phyloP scores from a whole-genome alignment of 2,113 vertebrate genomes.

The Leptocoma aspasia region DNA sequence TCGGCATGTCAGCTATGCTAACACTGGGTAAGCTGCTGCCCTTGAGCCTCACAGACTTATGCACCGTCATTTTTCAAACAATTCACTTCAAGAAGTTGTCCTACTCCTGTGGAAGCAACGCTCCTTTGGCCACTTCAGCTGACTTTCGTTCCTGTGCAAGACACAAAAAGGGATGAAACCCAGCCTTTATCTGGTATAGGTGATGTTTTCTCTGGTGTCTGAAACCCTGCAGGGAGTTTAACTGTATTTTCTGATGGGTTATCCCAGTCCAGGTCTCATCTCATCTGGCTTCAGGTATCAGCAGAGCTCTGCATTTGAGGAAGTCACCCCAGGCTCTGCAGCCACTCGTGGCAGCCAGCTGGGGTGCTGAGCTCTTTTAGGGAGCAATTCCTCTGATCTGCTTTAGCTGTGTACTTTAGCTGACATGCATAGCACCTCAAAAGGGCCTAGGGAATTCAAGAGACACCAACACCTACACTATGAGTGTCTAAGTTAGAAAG shows the following conservation, averaged over 20 bases:
- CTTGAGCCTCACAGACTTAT: constrained; percentile 70
- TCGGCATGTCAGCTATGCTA: constrained; percentile 78
- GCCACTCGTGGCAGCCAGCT: background rate
- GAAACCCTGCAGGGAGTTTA: background rate
- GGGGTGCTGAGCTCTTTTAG: background rate
- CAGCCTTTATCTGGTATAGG: background rate
- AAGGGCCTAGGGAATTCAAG: background rate
- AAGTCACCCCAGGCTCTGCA: background rate
- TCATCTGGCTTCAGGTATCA: background rate
- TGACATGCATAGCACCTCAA: background rate
- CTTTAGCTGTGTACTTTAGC: constrained; percentile 10
- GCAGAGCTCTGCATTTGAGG: background rate
- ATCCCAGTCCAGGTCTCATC: background rate
- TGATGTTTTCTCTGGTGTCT: background rate
- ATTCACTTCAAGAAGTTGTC: constrained; percentile 49
- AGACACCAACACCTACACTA: background rate
- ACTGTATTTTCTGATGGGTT: background rate
- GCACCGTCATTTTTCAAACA: constrained; percentile 73
- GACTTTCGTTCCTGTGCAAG: rapidly evolving
- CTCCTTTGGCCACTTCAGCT: background rate
- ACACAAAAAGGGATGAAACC: background rate
- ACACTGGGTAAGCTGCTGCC: constrained; percentile 71
- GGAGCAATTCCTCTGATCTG: background rate
- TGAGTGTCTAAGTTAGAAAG: background rate
- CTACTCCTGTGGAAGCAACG: background rate